Evolutionary conservation across 2,888 invertebrate genomes (phyloP).

Genomic region (Oxycera nigricornis): DNA sequence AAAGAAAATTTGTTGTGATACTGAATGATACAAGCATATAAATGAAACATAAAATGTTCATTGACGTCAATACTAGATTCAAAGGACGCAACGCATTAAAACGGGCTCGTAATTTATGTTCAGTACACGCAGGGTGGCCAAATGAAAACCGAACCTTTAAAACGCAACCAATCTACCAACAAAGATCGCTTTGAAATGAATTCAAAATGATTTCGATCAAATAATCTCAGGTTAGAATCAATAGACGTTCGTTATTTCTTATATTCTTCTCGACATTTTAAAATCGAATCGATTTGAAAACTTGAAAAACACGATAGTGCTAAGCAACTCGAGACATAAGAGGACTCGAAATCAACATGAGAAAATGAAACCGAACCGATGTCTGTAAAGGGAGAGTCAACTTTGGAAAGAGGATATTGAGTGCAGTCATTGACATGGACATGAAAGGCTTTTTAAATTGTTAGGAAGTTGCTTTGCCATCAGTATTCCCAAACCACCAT

Average conservation of each 20-base stretch:
- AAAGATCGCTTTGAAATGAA: constrained; percentile 3
- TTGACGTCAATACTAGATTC: background rate
- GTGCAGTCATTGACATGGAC: constrained; percentile 35
- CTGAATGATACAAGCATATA: no score
- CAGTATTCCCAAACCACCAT: constrained; percentile 19
- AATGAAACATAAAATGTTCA: no score
- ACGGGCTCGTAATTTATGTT: background rate
- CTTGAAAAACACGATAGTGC: background rate
- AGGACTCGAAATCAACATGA: constrained; percentile 1
- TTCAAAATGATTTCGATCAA: constrained; percentile 17
- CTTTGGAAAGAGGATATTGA: constrained; percentile 12
- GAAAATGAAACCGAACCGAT: constrained; percentile 15
- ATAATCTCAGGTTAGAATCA: background rate
- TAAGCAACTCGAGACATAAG: background rate
- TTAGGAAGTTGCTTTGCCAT: constrained; percentile 21
- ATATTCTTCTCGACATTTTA: background rate
- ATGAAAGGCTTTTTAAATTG: constrained; percentile 31
- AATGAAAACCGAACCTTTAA: background rate
- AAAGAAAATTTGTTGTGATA: no score
- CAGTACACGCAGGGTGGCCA: background rate
- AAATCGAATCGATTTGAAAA: constrained; percentile 10
- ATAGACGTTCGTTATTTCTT: constrained; percentile 11
- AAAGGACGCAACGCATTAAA: background rate
- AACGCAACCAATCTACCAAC: background rate
- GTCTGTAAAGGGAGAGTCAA: background rate